phyloP scores from a whole-genome alignment of 2,888 invertebrate genomes.

The Lasioglossum vierecki region DNA sequence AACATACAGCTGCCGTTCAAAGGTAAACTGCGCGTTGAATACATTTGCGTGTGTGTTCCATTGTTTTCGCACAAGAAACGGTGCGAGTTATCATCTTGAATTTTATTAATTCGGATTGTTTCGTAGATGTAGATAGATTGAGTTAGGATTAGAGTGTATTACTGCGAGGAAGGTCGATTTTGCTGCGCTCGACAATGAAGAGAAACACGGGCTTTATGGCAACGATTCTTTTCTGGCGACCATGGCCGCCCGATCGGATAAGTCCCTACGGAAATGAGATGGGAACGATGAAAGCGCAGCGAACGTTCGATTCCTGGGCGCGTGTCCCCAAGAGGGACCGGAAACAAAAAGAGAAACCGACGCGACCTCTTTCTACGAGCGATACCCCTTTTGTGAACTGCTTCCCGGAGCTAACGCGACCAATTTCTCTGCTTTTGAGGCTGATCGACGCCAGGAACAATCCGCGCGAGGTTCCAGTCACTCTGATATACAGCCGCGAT shows the following conservation, averaged over 20 bases:
- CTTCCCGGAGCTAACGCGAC: slow-evolving; percentile 20
- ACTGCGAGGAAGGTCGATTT: slow-evolving; percentile 41
- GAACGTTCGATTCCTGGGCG: slow-evolving; percentile 57
- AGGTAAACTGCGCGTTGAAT: not conserved
- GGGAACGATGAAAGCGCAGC: slow-evolving; percentile 62
- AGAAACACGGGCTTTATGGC: slow-evolving; percentile 62
- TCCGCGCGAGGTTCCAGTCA: not conserved
- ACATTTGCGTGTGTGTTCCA: not conserved
- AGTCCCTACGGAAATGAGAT: slow-evolving; percentile 65
- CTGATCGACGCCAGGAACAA: slow-evolving; percentile 1
- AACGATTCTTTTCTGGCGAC: slow-evolving; percentile 55
- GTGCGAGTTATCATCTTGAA: too few species aligned
- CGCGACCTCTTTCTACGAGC: not conserved
- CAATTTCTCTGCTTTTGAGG: slow-evolving; percentile 39
- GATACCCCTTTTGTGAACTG: slow-evolving; percentile 31
- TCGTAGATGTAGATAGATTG: too few species aligned
- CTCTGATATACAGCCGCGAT: not conserved
- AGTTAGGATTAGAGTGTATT: too few species aligned
- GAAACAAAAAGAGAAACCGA: slow-evolving; percentile 19
- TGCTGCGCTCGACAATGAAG: slow-evolving; percentile 60
- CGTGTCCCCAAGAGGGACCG: not conserved
- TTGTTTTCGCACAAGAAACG: not conserved
- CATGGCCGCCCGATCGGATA: slow-evolving; percentile 57
- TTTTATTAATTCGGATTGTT: too few species aligned
- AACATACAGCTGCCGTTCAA: not conserved